phyloP scores from a whole-genome alignment of 2,888 invertebrate species.

The Exocentrus adspersus region DNA sequence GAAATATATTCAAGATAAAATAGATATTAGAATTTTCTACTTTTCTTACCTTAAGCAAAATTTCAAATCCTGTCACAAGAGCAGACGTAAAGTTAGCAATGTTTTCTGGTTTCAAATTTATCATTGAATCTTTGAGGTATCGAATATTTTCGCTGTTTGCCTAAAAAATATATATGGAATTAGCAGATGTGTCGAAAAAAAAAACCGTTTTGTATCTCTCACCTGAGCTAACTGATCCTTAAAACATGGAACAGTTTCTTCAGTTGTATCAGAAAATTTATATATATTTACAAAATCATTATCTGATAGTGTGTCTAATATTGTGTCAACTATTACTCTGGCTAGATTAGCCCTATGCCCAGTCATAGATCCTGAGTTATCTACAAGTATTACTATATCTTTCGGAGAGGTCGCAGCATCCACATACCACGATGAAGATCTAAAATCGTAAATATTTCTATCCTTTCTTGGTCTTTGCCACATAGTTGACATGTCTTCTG shows the following conservation, averaged over 20 bases:
- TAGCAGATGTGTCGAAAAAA: no score
- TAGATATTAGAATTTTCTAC: no score
- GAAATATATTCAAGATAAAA: not conserved
- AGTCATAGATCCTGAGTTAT: conserved; percentile 89
- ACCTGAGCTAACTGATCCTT: conserved; percentile 90
- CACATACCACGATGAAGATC: conserved; percentile 95
- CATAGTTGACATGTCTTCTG: conserved; percentile 70
- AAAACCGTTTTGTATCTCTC: conserved; percentile 38
- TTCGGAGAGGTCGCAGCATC: conserved; percentile 97
- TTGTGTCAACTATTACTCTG: conserved; percentile 85
- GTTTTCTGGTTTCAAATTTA: conserved; percentile 77
- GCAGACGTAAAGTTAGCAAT: conserved; percentile 94
- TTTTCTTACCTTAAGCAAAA: conserved; percentile 81
- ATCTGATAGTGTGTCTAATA: conserved; percentile 94
- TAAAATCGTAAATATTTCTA: conserved; percentile 91
- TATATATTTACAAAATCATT: conserved; percentile 98
- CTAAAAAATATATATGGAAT: conserved; percentile 64
- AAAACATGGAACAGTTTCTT: conserved; percentile 90
- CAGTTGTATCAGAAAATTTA: conserved; percentile 85
- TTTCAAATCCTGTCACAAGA: conserved; percentile 90
- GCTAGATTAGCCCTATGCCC: conserved; percentile 87
- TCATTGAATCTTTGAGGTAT: conserved; percentile 81
- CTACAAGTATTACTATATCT: conserved; percentile 93
- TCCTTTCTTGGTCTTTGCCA: conserved; percentile 78
- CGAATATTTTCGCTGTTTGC: conserved; percentile 85